phyloP scores from a whole-genome alignment of 2,888 invertebrate species.

The Drosophila pseudotakahashii region DNA sequence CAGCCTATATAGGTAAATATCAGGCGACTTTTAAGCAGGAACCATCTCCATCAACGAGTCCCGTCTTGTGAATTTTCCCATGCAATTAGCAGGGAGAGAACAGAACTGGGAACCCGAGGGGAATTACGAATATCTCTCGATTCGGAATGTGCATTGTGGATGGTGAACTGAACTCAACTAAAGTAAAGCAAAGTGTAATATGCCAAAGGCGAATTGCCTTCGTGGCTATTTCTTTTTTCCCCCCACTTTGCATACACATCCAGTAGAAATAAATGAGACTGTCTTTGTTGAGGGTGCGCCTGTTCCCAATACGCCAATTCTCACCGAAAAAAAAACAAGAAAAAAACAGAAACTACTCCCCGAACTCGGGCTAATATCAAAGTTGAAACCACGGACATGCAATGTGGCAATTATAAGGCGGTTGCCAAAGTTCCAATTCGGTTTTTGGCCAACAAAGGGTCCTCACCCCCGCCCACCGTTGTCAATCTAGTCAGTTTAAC shows the following conservation, averaged over 20 bases:
- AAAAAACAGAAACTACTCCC: constrained; percentile 19
- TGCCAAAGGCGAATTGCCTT: constrained; percentile 52
- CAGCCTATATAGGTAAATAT: constrained; percentile 15
- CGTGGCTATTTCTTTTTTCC: constrained; percentile 7
- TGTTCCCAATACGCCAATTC: constrained; percentile 56
- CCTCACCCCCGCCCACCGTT: constrained; percentile 33
- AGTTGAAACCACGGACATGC: constrained; percentile 71
- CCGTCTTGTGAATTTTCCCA: constrained; percentile 68
- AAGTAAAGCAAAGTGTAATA: constrained; percentile 37
- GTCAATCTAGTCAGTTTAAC: constrained; percentile 78
- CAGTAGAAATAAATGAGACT: constrained; percentile 22
- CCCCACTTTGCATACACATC: constrained; percentile 60
- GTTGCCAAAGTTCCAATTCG: constrained; percentile 43
- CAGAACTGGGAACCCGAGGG: constrained; percentile 38
- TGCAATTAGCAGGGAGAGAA: constrained; percentile 44
- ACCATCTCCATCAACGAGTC: constrained; percentile 23
- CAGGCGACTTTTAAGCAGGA: constrained; percentile 49
- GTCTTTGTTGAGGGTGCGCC: constrained; percentile 37
- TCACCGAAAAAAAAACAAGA: constrained; percentile 46
- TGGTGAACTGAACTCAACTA: constrained; percentile 13
- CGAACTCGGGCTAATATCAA: constrained; percentile 61
- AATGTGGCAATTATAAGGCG: constrained; percentile 68
- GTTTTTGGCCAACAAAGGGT: constrained; percentile 61
- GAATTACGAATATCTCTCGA: constrained; percentile 9
- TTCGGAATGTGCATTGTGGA: constrained; percentile 58